A percentile compares a stretch with the other conserved stretches of the same genome.
These are phyloP conservation scores for Chiropotes sagulatus DNA, from an alignment of 2,797 vertebrate species.

Conservation along the genomic window DNA sequence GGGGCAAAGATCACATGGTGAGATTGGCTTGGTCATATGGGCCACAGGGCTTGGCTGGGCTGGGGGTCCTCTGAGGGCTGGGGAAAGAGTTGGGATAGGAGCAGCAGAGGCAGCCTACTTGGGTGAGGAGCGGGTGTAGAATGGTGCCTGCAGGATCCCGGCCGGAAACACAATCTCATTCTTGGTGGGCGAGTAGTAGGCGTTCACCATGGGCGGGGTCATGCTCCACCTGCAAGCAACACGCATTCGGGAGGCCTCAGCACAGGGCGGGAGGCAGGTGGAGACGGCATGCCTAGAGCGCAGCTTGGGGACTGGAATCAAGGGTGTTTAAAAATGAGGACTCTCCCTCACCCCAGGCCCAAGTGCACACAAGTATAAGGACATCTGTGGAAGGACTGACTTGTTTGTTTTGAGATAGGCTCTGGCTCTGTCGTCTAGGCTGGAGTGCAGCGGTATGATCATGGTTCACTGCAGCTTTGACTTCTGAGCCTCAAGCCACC, in stretches of 20 bases:
- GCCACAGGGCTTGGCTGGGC: not conserved
- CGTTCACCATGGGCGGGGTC: slow-evolving; percentile 97
- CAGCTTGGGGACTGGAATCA: not conserved
- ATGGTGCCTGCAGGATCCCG: slow-evolving; percentile 96
- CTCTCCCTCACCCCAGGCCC: not conserved
- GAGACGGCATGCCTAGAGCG: too few relatives aligned
- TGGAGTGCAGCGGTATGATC: not conserved
- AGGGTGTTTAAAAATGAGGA: not conserved
- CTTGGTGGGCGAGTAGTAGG: slow-evolving; percentile 98
- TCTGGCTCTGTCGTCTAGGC: not conserved
- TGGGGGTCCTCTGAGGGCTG: not conserved
- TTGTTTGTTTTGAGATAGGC: not conserved
- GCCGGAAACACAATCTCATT: slow-evolving; percentile 98
- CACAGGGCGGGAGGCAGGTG: accelerated
- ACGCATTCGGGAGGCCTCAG: accelerated
- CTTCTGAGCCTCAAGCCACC: not conserved
- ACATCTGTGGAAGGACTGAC: not conserved
- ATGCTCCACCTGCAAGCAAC: slow-evolving; percentile 94
- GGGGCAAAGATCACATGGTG: not conserved
- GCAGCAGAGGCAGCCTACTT: slow-evolving; percentile 86
- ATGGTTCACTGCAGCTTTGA: not conserved
- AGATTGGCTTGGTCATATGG: not conserved
- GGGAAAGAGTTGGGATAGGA: not conserved
- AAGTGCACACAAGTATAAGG: not conserved
- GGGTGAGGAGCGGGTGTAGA: slow-evolving; percentile 92